Conservation (phyloP, 2,888 invertebrate genomes). For the Euplexia lucipara region DNA sequence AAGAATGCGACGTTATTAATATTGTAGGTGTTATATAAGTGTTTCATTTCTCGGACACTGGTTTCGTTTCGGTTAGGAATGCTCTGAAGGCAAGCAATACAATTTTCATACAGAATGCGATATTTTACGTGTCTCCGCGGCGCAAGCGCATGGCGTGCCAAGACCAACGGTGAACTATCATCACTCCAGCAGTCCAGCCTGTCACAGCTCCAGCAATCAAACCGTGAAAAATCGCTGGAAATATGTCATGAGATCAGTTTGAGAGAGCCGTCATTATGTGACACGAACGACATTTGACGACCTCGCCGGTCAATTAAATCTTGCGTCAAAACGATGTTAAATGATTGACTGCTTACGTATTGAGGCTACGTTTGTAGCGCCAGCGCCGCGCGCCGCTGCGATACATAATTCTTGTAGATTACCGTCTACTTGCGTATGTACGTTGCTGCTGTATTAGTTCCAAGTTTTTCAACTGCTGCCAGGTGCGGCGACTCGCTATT, state of each 20-base stretch:
- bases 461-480: slow-evolving; percentile 17
- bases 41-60: slow-evolving; percentile 19
- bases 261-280: slow-evolving; percentile 21
- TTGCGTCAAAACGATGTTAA: slow-evolving; percentile 5
- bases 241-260: slow-evolving; percentile 10
- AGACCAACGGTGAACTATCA: slow-evolving; percentile 40
- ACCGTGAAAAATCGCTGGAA: slow-evolving; percentile 14
- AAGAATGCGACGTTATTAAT: slow-evolving; percentile 9
- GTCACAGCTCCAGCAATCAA: slow-evolving; percentile 16
- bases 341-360: slow-evolving; percentile 14
- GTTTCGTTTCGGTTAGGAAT: slow-evolving; percentile 30
- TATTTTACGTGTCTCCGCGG: slow-evolving; percentile 20
- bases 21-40: slow-evolving; percentile 6
- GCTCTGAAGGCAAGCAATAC: slow-evolving; percentile 18
- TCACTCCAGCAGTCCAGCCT: slow-evolving; percentile 19
- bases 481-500: slow-evolving; percentile 36
- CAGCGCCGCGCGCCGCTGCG: slow-evolving; percentile 10
- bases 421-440: slow-evolving; percentile 16
- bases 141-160: slow-evolving; percentile 36
- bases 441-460: background rate
- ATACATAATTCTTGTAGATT: slow-evolving; percentile 16
- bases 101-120: slow-evolving; percentile 20
- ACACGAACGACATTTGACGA: slow-evolving; percentile 14
- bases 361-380: slow-evolving; percentile 9
- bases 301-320: slow-evolving; percentile 15